phyloP scores from a whole-genome alignment of 53 echinoderm and acorn worm genomes.

The Echinometra lucunter region DNA sequence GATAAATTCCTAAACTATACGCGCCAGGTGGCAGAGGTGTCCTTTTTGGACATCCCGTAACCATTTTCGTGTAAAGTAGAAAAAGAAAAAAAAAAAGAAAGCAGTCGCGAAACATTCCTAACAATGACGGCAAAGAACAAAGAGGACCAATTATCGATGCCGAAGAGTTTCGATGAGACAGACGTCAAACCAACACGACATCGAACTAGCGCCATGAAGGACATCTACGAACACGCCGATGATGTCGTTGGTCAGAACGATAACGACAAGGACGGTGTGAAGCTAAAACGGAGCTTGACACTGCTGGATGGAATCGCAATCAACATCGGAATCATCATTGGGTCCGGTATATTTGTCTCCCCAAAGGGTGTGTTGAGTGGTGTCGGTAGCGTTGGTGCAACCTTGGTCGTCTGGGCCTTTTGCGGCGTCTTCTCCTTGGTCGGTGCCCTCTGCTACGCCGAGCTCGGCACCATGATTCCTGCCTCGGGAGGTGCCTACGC shows the following conservation, averaged over 20 bases:
- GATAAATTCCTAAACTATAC: not conserved
- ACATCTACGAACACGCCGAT: not conserved
- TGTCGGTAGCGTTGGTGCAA: constrained; percentile 84
- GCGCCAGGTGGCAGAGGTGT: not conserved
- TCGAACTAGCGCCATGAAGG: constrained; percentile 36
- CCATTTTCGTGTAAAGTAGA: not conserved
- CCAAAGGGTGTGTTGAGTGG: constrained; percentile 86
- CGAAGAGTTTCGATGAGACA: not conserved
- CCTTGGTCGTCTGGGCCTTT: constrained; percentile 80
- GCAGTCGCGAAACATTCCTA: not conserved
- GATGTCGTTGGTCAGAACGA: not conserved
- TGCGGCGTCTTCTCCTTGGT: constrained; percentile 86
- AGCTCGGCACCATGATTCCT: constrained; percentile 87
- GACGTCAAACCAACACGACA: constrained; percentile 56
- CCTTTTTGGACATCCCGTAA: not conserved
- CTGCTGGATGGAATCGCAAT: constrained; percentile 79
- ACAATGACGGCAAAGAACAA: constrained; percentile 4
- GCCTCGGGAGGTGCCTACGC: constrained; percentile 87
- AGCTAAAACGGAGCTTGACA: constrained; percentile 44
- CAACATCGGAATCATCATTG: constrained; percentile 89
- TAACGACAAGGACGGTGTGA: not conserved
- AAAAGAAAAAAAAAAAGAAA: not conserved
- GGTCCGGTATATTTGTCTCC: constrained; percentile 91
- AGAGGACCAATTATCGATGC: not conserved
- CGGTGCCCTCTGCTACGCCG: constrained; percentile 90